Base-by-base conservation (phyloP, 2,797 vertebrate species). In the Syngnathus rostellatus region DNA sequence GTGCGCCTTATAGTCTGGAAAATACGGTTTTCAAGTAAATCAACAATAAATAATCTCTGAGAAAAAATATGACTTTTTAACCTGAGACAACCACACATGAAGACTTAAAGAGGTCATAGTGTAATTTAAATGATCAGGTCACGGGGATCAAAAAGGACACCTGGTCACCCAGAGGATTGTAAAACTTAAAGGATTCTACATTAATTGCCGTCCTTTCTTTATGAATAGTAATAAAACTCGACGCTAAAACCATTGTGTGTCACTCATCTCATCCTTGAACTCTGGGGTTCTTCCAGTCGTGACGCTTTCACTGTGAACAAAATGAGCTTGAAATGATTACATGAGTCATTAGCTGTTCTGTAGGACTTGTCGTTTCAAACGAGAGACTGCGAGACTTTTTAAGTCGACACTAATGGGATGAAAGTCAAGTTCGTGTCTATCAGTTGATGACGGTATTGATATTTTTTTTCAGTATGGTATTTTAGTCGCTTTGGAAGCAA, bases 241-340 rank as follows among this genome's bases (percentile, higher is more conserved):
- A 8, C 39, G 39, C 58, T 14, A 5, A 60, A 19, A 21, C 37
- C 59, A 41, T 39, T 21, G 1, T 39, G 19, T 41, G 38, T 41
- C 59, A 61, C 59, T 61, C 59, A 59, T 38, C 57, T 59, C 37
- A 17, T 9, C 7, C 37, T 59, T 41, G 2, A 61, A 41, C 31
- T 31, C 43, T 2, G 46, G 41, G 62, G 40, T 58, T 57, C 48
- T 68, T 64, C 25, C 68, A 64, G n/a, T 68, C 48, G 68, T 72
- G 61, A 55, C 41, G 59, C 62, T 80, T 71, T 77, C 71, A 77
- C 69, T 37, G 31, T 59, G 9, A 1, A 51, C 25, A 70, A 72
- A 77, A 63, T 43, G 70, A 72, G 53, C 65, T 66, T 69, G 57
- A 57, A 50, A 61, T 40, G 55, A 73, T 31, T 31, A 31, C 72